Conservation (phyloP, 2,888 invertebrate species). For the Agrilus mali region DNA sequence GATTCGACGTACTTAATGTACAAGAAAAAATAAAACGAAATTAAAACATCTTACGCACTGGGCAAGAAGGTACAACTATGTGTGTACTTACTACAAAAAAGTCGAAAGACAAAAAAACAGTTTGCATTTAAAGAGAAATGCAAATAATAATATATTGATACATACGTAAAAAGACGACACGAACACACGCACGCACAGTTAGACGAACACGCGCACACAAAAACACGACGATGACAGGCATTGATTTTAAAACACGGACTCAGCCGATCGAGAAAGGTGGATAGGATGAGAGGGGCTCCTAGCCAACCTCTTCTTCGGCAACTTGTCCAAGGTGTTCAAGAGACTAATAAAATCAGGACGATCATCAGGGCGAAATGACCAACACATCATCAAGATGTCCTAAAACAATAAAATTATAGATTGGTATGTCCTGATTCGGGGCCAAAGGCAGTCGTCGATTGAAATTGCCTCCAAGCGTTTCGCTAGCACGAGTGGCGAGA, state of each 20-base stretch:
- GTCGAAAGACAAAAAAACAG: neutral
- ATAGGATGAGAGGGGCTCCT: conserved; percentile 98
- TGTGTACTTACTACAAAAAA: no score
- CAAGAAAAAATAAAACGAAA: neutral
- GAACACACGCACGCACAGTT: neutral
- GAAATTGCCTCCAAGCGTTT: no score
- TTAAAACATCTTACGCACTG: neutral
- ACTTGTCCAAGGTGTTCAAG: conserved; percentile 71
- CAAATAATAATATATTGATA: neutral
- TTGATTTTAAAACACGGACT: conserved; percentile 70
- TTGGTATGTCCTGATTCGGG: no score
- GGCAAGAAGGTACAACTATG: no score
- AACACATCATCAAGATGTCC: conserved; percentile 95
- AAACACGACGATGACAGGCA: neutral
- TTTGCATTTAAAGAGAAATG: neutral
- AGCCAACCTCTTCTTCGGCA: conserved; percentile 90
- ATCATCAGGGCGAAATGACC: conserved; percentile 77
- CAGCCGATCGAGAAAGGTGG: conserved; percentile 89
- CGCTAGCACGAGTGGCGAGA: no score
- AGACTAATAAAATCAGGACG: conserved; percentile 85
- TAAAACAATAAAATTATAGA: conserved; percentile 30
- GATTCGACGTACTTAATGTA: neutral
- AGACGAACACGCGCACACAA: neutral
- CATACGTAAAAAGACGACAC: neutral
- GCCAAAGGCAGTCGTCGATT: no score